Percentiles rank a stretch among this genome's conserved stretches.
Evolutionary conservation across 2,113 vertebrate species (phyloP).

Genomic region (Thalassarche chlororhynchos): DNA sequence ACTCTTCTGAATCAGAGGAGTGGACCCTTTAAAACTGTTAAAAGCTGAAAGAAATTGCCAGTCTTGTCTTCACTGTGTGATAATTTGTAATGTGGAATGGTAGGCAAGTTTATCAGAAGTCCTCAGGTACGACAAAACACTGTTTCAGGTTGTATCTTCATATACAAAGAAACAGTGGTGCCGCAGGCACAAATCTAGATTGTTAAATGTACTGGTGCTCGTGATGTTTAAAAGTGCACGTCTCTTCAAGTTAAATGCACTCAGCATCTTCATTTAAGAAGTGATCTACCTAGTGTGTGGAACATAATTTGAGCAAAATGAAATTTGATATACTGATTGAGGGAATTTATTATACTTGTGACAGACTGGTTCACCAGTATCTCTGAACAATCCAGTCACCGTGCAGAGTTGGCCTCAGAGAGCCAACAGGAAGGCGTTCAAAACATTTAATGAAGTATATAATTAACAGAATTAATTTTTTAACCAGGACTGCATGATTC

Average conservation of each 20-base stretch:
- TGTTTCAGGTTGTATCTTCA: not conserved
- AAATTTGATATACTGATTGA: not conserved
- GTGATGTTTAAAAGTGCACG: not conserved
- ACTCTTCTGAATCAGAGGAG: not conserved
- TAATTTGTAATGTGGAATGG: not conserved
- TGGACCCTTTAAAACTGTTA: not conserved
- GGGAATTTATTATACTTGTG: not conserved
- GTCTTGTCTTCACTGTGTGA: not conserved
- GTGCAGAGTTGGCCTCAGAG: not conserved
- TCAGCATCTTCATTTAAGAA: not conserved
- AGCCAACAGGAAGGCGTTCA: not conserved
- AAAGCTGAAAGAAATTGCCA: not conserved
- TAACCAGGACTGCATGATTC: not conserved
- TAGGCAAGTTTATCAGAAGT: not conserved
- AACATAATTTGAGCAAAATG: not conserved
- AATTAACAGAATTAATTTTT: not conserved
- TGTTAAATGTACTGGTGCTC: not conserved
- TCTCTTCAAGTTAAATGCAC: not conserved
- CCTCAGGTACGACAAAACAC: not conserved
- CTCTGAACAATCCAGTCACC: not conserved
- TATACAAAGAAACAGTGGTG: not conserved
- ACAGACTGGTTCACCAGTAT: not conserved
- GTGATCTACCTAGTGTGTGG: not conserved
- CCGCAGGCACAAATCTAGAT: not conserved
- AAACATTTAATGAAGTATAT: not conserved